A percentile compares a stretch with the other conserved stretches of the same genome.
Conservation (phyloP, 2,888 invertebrate genomes). For the Leucozona laternaria region DNA sequence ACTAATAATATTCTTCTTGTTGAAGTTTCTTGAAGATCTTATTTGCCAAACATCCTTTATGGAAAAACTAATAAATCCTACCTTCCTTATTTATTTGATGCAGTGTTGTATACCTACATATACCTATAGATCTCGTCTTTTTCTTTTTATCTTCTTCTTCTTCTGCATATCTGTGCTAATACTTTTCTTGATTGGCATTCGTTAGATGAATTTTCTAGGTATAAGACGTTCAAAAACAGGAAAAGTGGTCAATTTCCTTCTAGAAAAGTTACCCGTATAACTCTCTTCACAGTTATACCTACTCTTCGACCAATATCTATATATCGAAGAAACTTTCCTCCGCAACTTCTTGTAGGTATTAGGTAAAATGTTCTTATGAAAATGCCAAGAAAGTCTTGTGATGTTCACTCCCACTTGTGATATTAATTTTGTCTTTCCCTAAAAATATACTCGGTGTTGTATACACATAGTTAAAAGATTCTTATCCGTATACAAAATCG, state of each 20-base stretch:
- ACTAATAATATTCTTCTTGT: background rate
- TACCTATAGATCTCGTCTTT: background rate
- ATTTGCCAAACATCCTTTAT: constrained; percentile 23
- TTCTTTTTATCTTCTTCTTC: background rate
- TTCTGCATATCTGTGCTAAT: background rate
- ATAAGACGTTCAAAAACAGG: constrained; percentile 27
- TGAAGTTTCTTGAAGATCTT: constrained; percentile 17
- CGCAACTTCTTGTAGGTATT: background rate
- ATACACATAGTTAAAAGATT: constrained; percentile 32
- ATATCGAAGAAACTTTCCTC: background rate
- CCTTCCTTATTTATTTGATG: constrained; percentile 17
- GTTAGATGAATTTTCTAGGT: constrained; percentile 29
- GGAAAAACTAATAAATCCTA: background rate
- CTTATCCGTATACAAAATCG: constrained; percentile 34
- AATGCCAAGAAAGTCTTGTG: background rate
- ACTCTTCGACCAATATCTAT: background rate
- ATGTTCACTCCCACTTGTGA: constrained; percentile 39
- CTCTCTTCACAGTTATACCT: background rate
- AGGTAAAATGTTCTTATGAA: background rate
- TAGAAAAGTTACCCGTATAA: constrained; percentile 13
- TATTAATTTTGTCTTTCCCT: constrained; percentile 50
- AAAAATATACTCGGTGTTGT: background rate
- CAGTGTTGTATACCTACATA: background rate
- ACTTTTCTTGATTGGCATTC: constrained; percentile 65
- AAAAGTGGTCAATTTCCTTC: constrained; percentile 66